Evolutionary conservation across 1,140 invertebrate species (phyloP), one percentile per base, ranked within the genome.

Genomic region (Asobara japonica): DNA sequence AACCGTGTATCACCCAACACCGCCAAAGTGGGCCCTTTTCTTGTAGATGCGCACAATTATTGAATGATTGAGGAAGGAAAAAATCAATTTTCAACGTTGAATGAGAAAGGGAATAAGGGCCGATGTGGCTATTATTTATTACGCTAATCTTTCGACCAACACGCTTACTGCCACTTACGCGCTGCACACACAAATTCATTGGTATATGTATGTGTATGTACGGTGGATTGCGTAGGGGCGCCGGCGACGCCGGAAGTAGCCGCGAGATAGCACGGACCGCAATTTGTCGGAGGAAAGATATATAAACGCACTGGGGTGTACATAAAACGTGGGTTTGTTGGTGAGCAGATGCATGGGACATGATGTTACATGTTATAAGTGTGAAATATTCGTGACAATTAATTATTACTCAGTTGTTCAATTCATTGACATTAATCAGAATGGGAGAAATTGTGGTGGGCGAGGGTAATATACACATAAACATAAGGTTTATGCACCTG

Each of bases 81-180:
- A 36, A 36, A 36, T 36, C 5, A 36, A 6, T 36, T 36, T 36
- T 36, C 31, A 36, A 36, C 11, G 11, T 36, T 36, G n/a, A n/a
- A n/a, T n/a, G n/a, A n/a, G n/a, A n/a, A n/a, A n/a, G n/a, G 18
- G 31, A 25, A 66, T 25, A 51, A 31, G 29, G 16, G 25, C 38
- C 25, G 51, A 61, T 69, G 70, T 72, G n/a, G 71, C 33, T 56
- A 70, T 72, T 79, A 76, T 76, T 79, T 79, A 77, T 79, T 74
- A 62, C 74, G 31, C 60, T 74, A 74, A 77, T 79, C 74, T 74
- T 41, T 31, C 30, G 20, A 25, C 18, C 22, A 56, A 56, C 51
- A 11, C 51, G 41, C 41, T n/a, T 22, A 56, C 41, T 64, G 65
- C 56, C 69, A 71, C 69, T 67, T 72, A 61, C 60, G 61, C 31